Percentiles rank a stretch among this genome's conserved stretches.
These are phyloP conservation scores for Sarcophaga bullata DNA, from an alignment of 1,140 invertebrate genomes.

Conservation along the genomic window DNA sequence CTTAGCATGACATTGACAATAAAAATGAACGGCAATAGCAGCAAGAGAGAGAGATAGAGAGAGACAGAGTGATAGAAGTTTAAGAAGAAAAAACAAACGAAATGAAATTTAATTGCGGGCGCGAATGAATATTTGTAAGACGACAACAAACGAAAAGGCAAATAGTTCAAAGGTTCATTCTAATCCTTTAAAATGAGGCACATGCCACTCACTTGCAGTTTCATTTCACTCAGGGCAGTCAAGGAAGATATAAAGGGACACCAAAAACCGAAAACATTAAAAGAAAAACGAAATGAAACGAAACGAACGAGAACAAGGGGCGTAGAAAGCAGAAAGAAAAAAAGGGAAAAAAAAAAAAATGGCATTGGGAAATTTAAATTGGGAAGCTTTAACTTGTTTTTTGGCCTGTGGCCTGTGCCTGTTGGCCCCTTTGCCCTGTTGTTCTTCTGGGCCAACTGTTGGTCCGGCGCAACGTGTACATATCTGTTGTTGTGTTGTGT, in stretches of 20 bases:
- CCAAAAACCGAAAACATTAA: no score
- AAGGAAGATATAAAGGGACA: no score
- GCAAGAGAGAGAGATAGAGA: background rate
- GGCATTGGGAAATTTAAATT: slow-evolving; percentile 30
- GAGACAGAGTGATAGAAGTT: background rate
- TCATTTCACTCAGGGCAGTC: background rate
- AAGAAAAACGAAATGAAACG: no score
- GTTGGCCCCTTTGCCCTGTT: background rate
- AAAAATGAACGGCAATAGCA: background rate
- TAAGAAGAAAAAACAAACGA: background rate
- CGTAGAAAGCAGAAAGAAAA: no score
- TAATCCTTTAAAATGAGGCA: slow-evolving; percentile 34
- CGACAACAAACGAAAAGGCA: background rate
- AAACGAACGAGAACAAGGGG: no score
- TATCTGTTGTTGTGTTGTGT: no score
- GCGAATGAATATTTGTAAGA: background rate
- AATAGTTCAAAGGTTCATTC: background rate
- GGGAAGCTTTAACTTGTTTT: no score
- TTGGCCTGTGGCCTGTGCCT: no score
- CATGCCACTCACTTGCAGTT: background rate
- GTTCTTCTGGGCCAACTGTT: background rate
- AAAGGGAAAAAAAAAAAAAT: background rate
- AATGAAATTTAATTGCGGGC: background rate
- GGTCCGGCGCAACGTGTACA: background rate
- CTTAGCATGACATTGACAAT: slow-evolving; percentile 30